Evolutionary conservation across 2,113 vertebrate genomes (phyloP), one percentile per base, ranked within the genome.

Genomic region (Neogobius melanostomus): DNA sequence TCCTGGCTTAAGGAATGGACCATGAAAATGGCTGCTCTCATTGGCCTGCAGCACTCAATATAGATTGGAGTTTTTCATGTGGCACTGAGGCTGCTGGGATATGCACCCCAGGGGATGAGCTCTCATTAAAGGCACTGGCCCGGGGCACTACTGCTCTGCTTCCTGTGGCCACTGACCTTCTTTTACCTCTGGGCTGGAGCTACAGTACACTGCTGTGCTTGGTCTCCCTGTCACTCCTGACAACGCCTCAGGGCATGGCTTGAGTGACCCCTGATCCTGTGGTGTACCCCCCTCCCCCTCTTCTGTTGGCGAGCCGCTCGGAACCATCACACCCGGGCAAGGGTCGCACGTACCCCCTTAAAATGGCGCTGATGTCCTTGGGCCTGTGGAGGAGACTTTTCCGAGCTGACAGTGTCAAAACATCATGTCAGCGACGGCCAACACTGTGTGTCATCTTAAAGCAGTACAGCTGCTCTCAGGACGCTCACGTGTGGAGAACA

Each of bases 151-250:
- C 91, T 94, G 86, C 91, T 88, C 91, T 85, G 89, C 92, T 94
- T 96, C 95, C 94, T 95, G 93, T 94, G 94, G 93, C 91, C 91
- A 95, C 76, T 97, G 96, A 97, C 96, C 95, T 95, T 89, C 87
- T 96, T 95, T 95, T 93, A 95, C 93, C 94, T 87, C 87, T 88
- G 75, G 83, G 88, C 92, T 84, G 86, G 90, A 91, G 91, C 93
- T 92, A 91, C 90, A 89, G 91, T 91, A 81, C 21, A 44, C 83
- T 80, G 90, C 92, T 82, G 88, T 87, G 72, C 93, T 88, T 85
- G 86, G 85, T 89, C 86, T 84, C 77, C 87, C 92, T 87, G 92
- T 93, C 90, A 84, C 85, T 89, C 82, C 75, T 84, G 85, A 82
- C 82, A 73, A 89, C 70, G 89, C 91, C 92, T 89, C 78, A 77